Percentiles rank a stretch among this genome's conserved stretches.
phyloP scores from a whole-genome alignment of 2,113 vertebrate species.

The Gallinago undulata region DNA sequence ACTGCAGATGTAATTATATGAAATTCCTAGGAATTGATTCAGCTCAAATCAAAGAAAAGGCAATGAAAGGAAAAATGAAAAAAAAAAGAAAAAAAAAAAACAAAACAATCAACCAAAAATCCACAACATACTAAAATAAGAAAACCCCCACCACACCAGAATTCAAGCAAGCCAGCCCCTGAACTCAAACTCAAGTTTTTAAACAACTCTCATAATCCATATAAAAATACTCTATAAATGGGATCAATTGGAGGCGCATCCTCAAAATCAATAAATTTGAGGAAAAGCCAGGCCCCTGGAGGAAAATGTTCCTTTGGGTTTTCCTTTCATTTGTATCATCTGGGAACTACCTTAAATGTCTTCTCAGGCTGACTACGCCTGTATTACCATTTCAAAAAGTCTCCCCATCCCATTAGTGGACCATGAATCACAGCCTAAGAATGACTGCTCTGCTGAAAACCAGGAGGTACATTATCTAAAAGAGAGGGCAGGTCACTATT shows the following conservation, averaged over 20 bases:
- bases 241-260: neutral
- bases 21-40: neutral
- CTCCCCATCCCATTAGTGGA: neutral
- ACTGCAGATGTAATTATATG: neutral
- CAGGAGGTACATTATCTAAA: neutral
- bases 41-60: neutral
- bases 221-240: neutral
- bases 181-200: neutral
- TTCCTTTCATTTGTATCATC: neutral
- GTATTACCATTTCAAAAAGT: conserved; percentile 36
- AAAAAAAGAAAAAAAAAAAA: too few species aligned
- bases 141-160: accelerated
- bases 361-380: neutral
- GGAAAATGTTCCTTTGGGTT: neutral
- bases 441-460: neutral
- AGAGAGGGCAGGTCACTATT: neutral
- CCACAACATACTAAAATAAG: neutral
- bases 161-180: neutral
- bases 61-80: neutral
- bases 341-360: conserved; percentile 3
- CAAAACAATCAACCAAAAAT: neutral
- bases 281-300: neutral
- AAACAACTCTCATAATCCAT: neutral
- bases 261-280: neutral
- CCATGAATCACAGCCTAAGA: conserved; percentile 5